phyloP scores from a whole-genome alignment of 1,140 invertebrate species.

The Pinna nobilis region DNA sequence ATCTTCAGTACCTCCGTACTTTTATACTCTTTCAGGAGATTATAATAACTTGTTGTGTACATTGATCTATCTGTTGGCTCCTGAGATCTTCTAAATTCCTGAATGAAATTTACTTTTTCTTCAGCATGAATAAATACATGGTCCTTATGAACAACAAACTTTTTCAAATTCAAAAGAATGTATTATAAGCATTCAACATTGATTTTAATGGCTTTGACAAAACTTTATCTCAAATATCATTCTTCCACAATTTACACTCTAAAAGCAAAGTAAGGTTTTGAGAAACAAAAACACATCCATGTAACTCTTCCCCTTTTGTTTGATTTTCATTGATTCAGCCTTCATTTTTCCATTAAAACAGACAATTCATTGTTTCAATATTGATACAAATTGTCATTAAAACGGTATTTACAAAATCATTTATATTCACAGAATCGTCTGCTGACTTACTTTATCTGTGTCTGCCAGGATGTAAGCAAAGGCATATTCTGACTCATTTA shows the following conservation, averaged over 20 bases:
- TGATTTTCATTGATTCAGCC: not conserved
- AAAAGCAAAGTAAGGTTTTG: no score
- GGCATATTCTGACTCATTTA: conserved; percentile 73
- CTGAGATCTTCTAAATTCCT: conserved; percentile 73
- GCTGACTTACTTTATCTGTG: conserved; percentile 74
- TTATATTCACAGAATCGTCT: not conserved
- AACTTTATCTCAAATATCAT: no score
- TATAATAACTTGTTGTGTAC: conserved; percentile 72
- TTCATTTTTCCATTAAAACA: not conserved
- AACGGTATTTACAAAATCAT: not conserved
- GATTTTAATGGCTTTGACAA: no score
- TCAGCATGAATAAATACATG: not conserved
- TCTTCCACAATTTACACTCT: no score
- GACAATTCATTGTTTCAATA: not conserved
- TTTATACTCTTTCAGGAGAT: conserved; percentile 74
- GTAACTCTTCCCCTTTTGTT: no score
- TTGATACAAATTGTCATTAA: not conserved
- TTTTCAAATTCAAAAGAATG: no score
- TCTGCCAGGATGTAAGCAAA: conserved; percentile 75
- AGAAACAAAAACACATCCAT: no score
- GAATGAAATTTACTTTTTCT: conserved; percentile 6
- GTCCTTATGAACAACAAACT: no score
- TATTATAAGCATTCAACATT: no score
- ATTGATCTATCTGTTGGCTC: conserved; percentile 67
- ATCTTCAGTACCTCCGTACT: conserved; percentile 55